These are phyloP conservation scores for Myiozetetes cayanensis DNA, from an alignment of 2,113 vertebrate genomes.

Conservation along the genomic window DNA sequence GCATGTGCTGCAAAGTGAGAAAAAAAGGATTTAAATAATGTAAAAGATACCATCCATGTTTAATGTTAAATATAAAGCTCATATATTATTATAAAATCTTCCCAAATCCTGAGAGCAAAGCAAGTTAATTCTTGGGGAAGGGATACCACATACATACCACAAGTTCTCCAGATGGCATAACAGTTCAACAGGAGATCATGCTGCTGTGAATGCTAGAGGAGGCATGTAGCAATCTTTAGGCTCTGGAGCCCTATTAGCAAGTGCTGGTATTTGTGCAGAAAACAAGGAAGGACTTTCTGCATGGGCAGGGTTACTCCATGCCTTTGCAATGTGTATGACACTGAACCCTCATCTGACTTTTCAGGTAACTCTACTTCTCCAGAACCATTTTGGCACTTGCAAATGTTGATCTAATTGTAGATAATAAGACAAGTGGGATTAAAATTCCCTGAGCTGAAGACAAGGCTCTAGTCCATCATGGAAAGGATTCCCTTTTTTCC, in stretches of 20 bases:
- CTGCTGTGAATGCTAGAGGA: neutral
- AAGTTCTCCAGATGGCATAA: constrained; percentile 35
- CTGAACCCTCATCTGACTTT: neutral
- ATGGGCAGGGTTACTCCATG: neutral
- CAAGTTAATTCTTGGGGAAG: neutral
- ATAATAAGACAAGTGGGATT: neutral
- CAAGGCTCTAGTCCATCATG: neutral
- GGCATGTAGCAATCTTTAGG: neutral
- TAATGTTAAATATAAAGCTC: neutral
- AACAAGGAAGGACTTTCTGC: neutral
- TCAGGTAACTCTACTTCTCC: neutral
- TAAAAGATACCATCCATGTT: neutral
- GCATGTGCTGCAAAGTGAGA: neutral
- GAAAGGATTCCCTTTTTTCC: neutral
- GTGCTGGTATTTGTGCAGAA: neutral
- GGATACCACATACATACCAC: neutral
- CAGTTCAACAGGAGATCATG: neutral
- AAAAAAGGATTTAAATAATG: neutral
- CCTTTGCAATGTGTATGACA: neutral
- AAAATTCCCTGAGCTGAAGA: neutral
- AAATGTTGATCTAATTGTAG: neutral
- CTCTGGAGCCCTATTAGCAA: neutral
- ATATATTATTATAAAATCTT: neutral
- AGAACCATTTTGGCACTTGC: neutral
- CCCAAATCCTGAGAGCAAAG: neutral